A percentile compares a stretch with the other conserved stretches of the same genome.
These are phyloP conservation scores for Hipposideros armiger DNA, from an alignment of 2,113 vertebrate genomes.

Conservation along the genomic window DNA sequence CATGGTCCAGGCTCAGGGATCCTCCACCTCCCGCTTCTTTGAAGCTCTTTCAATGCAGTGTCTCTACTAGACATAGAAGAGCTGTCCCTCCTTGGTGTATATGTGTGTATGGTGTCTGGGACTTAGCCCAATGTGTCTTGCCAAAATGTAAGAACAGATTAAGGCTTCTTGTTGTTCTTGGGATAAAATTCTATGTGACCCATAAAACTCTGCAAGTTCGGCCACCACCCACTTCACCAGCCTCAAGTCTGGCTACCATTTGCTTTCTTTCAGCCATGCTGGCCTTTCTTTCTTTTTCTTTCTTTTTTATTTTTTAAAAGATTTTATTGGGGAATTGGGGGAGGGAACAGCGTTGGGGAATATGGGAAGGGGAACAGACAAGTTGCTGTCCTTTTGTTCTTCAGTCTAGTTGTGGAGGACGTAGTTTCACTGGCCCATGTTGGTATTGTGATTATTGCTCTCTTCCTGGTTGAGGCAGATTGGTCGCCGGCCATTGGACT, in stretches of 20 bases:
- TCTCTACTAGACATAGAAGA: not conserved
- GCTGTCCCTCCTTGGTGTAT: not conserved
- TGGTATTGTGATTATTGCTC: too few relatives aligned
- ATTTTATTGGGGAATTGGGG: too few relatives aligned
- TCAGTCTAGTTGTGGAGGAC: too few relatives aligned
- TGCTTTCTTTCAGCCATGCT: not conserved
- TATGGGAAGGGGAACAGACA: too few relatives aligned
- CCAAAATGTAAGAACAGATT: not conserved
- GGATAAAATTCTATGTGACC: not conserved
- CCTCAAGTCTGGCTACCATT: not conserved
- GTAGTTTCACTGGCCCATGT: too few relatives aligned
- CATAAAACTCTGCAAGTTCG: not conserved
- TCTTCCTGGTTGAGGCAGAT: too few relatives aligned
- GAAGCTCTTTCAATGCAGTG: not conserved
- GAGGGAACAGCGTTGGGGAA: too few relatives aligned
- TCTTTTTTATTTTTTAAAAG: too few relatives aligned
- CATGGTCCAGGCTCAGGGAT: not conserved
- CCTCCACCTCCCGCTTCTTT: not conserved
- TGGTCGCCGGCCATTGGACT: too few relatives aligned
- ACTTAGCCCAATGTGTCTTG: not conserved
- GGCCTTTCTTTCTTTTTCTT: not conserved
- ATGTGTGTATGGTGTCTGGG: not conserved
- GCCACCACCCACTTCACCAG: not conserved
- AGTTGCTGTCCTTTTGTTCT: too few relatives aligned
- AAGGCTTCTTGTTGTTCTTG: constrained; percentile 5